Evolutionary conservation across 2,888 invertebrate genomes (phyloP).

Genomic region (Platerodrilus igneus): DNA sequence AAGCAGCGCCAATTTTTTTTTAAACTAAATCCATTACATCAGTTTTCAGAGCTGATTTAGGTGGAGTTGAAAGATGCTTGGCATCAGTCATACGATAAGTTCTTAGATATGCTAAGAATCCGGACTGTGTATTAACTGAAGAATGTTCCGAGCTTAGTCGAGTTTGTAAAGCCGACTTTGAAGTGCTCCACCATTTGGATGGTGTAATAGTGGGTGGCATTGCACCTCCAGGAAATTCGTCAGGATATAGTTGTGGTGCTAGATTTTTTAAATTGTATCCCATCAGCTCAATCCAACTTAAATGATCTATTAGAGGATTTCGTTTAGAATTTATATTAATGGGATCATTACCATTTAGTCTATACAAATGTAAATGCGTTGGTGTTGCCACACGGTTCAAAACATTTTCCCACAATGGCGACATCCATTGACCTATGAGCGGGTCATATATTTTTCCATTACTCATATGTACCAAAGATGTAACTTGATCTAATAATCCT

Average conservation of each 20-base stretch:
- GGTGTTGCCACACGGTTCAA: slow-evolving; percentile 76
- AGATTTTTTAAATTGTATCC: slow-evolving; percentile 82
- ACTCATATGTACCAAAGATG: slow-evolving; percentile 84
- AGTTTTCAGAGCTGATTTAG: slow-evolving; percentile 73
- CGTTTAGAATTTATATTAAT: slow-evolving; percentile 75
- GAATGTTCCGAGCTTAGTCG: slow-evolving; percentile 53
- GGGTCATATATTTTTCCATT: slow-evolving; percentile 93
- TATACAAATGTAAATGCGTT: slow-evolving; percentile 78
- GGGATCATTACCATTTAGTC: slow-evolving; percentile 91
- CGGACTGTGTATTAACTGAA: slow-evolving; percentile 68
- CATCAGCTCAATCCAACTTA: slow-evolving; percentile 78
- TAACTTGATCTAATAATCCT: slow-evolving; percentile 87
- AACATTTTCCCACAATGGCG: slow-evolving; percentile 86
- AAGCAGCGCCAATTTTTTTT: slow-evolving; percentile 73
- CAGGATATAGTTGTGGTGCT: slow-evolving; percentile 80
- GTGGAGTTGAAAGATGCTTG: slow-evolving; percentile 69
- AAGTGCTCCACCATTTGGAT: slow-evolving; percentile 52
- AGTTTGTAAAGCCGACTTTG: slow-evolving; percentile 50
- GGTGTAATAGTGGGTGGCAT: slow-evolving; percentile 63
- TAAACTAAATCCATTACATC: slow-evolving; percentile 72
- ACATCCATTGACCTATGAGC: slow-evolving; percentile 92
- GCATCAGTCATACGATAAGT: slow-evolving; percentile 76
- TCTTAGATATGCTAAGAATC: slow-evolving; percentile 76
- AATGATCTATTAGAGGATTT: slow-evolving; percentile 77
- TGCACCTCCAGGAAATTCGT: slow-evolving; percentile 61